phyloP scores from a whole-genome alignment of 2,797 vertebrate species.

The Platalea minor region DNA sequence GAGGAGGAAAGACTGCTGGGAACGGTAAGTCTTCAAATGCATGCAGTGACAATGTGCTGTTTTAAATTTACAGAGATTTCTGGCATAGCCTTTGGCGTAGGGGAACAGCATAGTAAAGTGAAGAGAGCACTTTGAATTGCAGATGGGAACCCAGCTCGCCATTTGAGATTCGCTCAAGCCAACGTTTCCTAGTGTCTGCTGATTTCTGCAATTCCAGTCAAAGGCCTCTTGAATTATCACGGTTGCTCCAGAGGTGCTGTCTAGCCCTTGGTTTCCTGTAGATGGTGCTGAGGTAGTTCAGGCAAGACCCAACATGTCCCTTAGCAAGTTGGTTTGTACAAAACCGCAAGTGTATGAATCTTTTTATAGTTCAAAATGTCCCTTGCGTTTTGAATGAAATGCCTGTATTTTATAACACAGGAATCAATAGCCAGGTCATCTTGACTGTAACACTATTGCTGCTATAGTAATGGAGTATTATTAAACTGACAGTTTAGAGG shows the following conservation, averaged over 20 bases:
- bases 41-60: neutral
- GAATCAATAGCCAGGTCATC: neutral
- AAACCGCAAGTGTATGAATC: neutral
- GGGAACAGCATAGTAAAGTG: neutral
- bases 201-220: neutral
- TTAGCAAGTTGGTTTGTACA: neutral
- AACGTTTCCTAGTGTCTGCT: neutral
- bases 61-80: neutral
- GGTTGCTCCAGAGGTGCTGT: neutral
- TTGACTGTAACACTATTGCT: neutral
- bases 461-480: neutral
- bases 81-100: neutral
- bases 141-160: neutral
- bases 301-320: neutral
- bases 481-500: neutral
- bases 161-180: neutral
- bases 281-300: slow-evolving; percentile 64
- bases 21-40: neutral
- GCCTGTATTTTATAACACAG: neutral
- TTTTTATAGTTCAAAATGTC: neutral
- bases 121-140: slow-evolving; percentile 5
- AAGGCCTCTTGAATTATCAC: neutral
- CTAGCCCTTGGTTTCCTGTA: slow-evolving; percentile 31
- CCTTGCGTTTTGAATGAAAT: neutral
- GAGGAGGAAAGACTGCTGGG: neutral